Evolutionary conservation across 2,113 vertebrate genomes (phyloP).

Genomic region (Pluvianellus socialis): DNA sequence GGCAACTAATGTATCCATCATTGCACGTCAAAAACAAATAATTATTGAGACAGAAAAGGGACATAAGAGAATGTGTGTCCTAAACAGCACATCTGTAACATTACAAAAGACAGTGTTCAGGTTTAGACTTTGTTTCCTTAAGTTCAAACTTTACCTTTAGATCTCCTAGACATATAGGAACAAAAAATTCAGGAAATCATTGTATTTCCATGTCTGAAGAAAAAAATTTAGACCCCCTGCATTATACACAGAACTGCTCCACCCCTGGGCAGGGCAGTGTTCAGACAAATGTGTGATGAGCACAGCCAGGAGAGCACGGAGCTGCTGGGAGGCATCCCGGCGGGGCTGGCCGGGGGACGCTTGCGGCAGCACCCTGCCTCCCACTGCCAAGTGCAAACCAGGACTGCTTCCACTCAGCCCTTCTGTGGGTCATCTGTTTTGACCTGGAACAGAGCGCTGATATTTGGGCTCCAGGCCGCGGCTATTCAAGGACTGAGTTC

Average conservation of each 20-base stretch:
- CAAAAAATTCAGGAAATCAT: not conserved
- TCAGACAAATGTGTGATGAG: not conserved
- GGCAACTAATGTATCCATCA: not conserved
- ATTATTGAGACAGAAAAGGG: not conserved
- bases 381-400: not conserved
- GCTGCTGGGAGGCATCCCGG: not conserved
- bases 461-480: not conserved
- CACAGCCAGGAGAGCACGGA: not conserved
- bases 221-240: not conserved
- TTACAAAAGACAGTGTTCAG: not conserved
- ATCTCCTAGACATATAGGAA: not conserved
- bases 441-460: not conserved
- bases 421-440: not conserved
- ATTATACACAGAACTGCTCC: not conserved
- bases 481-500: slow-evolving; percentile 37
- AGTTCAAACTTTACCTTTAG: not conserved
- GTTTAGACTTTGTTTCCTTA: not conserved
- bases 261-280: not conserved
- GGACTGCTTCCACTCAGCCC: not conserved
- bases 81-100: not conserved
- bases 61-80: accelerated
- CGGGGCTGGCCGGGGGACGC: not conserved
- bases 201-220: not conserved
- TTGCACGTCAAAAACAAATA: not conserved
- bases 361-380: not conserved